Evolutionary conservation across 2,113 vertebrate species (phyloP).

Genomic region (Larimichthys crocea): DNA sequence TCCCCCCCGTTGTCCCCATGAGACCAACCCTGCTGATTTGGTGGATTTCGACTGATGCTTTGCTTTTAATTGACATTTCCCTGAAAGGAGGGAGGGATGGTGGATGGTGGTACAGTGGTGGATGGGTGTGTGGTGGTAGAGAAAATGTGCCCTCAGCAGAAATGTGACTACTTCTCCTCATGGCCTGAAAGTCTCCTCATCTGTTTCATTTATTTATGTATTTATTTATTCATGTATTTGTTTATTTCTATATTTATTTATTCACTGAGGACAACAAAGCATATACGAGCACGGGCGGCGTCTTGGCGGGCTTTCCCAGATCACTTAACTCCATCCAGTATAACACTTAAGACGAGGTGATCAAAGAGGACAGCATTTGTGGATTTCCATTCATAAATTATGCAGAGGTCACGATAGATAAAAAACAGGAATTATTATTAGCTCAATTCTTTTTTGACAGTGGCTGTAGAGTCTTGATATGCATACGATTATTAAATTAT

Average conservation of each 20-base stretch:
- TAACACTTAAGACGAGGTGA: not conserved
- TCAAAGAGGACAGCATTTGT: not conserved
- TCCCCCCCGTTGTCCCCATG: slow-evolving; percentile 16
- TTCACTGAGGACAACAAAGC: not conserved
- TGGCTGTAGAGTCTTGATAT: not conserved
- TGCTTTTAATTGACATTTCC: slow-evolving; percentile 71
- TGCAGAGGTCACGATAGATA: not conserved
- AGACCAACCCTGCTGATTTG: slow-evolving; percentile 67
- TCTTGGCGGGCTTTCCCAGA: not conserved
- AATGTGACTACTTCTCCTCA: slow-evolving; percentile 58
- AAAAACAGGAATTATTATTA: not conserved
- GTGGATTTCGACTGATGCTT: slow-evolving; percentile 60
- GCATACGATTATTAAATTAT: not conserved
- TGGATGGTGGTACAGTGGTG: slow-evolving; percentile 23
- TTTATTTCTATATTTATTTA: slow-evolving; percentile 13
- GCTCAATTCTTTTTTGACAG: not conserved
- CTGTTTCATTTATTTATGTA: slow-evolving; percentile 26
- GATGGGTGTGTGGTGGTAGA: not conserved
- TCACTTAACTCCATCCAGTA: not conserved
- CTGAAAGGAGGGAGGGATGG: slow-evolving; percentile 35
- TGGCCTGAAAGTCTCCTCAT: slow-evolving; percentile 52
- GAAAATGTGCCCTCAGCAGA: slow-evolving; percentile 71
- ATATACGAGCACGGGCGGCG: not conserved
- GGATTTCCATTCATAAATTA: slow-evolving; percentile 11
- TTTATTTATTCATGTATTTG: slow-evolving; percentile 42